Conservation (phyloP, 2,113 vertebrate genomes). For the Actinemys pallida region DNA sequence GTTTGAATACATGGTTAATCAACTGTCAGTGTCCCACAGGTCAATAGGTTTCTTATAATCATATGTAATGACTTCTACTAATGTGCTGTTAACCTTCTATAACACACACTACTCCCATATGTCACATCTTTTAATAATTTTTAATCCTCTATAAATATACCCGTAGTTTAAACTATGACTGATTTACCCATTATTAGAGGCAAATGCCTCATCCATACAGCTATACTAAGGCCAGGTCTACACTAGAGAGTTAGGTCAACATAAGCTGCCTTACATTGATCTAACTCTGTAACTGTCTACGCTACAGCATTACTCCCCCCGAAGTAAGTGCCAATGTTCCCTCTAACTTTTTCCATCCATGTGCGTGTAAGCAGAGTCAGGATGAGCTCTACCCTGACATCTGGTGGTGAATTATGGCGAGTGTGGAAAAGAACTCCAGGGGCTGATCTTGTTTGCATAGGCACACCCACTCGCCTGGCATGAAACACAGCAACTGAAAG, state of each 20-base stretch:
- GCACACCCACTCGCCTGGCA: no score
- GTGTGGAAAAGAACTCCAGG: no score
- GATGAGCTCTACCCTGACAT: no score
- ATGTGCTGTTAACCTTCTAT: neutral
- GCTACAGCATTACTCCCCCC: neutral
- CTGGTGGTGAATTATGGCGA: no score
- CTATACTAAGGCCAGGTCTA: neutral
- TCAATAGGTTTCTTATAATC: neutral
- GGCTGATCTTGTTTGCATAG: no score
- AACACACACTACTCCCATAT: neutral
- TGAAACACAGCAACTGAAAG: no score
- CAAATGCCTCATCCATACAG: neutral
- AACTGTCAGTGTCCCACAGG: fast-evolving
- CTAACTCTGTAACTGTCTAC: neutral
- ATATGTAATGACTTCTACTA: neutral
- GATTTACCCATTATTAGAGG: neutral
- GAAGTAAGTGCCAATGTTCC: no score
- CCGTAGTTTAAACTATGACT: neutral
- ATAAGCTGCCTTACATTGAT: neutral
- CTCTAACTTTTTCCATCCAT: no score
- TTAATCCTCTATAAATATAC: neutral
- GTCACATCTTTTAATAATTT: neutral
- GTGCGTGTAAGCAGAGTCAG: no score
- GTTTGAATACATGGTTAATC: neutral
- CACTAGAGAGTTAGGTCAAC: neutral